Conservation (phyloP, 2,888 invertebrate genomes). For the Physocephala rufipes region DNA sequence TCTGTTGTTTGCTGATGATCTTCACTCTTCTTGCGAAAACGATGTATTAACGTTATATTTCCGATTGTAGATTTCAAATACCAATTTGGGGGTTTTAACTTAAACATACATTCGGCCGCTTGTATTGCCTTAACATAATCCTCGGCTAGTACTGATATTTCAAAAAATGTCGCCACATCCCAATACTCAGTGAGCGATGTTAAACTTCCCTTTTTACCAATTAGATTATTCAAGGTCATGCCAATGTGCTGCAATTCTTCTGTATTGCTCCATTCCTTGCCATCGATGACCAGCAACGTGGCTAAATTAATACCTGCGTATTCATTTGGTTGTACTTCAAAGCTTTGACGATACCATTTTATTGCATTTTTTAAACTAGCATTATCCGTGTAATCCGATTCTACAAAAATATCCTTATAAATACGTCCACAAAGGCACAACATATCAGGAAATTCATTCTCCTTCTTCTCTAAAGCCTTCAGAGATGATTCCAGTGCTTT, state of each 20-base stretch:
- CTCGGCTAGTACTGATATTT: constrained; percentile 96
- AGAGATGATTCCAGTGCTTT: constrained; percentile 91
- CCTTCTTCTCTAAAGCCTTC: constrained; percentile 89
- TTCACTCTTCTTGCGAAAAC: constrained; percentile 84
- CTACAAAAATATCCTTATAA: constrained; percentile 96
- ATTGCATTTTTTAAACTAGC: constrained; percentile 92
- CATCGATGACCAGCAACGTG: constrained; percentile 94
- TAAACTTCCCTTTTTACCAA: constrained; percentile 96
- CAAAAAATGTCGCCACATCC: constrained; percentile 99
- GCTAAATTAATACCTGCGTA: constrained; percentile 99
- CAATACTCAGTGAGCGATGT: constrained; percentile 95
- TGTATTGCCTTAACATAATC: constrained; percentile 97
- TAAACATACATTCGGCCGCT: constrained; percentile 95
- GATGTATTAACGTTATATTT: constrained; percentile 92
- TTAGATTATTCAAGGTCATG: constrained; percentile 95
- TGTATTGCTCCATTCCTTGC: constrained; percentile 92
- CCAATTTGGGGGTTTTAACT: constrained; percentile 90
- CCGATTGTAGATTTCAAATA: constrained; percentile 97
- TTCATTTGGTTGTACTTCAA: constrained; percentile 98
- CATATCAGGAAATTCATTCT: constrained; percentile 97
- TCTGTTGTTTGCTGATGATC: constrained; percentile 78
- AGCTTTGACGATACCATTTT: constrained; percentile 96
- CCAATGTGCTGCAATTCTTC: constrained; percentile 92
- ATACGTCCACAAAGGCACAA: constrained; percentile 97
- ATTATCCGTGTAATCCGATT: constrained; percentile 89